Percentiles rank a stretch among this genome's conserved stretches.
phyloP scores from a whole-genome alignment of 2,888 invertebrate genomes.

The Machimus atricapillus region DNA sequence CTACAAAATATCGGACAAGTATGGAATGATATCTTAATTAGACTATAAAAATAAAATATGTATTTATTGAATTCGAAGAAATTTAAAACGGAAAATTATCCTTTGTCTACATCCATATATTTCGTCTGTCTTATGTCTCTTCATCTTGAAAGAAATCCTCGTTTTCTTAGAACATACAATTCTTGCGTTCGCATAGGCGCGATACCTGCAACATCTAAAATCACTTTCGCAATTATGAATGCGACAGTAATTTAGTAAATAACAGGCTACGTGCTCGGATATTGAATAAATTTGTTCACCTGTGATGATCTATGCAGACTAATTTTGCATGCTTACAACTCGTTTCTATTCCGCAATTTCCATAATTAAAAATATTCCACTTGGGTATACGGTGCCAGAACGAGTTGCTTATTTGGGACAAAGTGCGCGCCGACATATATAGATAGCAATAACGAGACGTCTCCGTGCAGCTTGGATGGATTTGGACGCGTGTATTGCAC shows the following conservation, averaged over 20 bases:
- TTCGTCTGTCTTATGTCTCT: not conserved
- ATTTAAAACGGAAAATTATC: not conserved
- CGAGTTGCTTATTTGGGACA: conserved; percentile 29
- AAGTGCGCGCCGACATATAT: conserved; percentile 16
- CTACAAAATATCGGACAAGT: not conserved
- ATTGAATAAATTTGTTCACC: conserved; percentile 38
- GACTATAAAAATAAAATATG: not conserved
- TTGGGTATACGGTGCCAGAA: conserved; percentile 14
- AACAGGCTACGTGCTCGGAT: conserved; percentile 28
- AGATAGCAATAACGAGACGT: conserved; percentile 36
- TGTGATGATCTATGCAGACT: conserved; percentile 36
- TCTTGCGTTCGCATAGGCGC: not conserved
- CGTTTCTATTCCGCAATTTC: conserved; percentile 43
- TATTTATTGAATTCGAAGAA: not conserved
- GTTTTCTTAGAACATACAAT: not conserved
- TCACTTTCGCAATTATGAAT: conserved; percentile 34
- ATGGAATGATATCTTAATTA: not conserved
- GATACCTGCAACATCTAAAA: not conserved
- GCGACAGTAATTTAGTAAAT: conserved; percentile 35
- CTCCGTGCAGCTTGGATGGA: conserved; percentile 14
- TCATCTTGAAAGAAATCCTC: not conserved
- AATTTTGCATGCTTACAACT: conserved; percentile 40
- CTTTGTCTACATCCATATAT: not conserved
- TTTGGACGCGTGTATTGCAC: not conserved
- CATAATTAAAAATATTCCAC: conserved; percentile 45